Evolutionary conservation across 2,888 invertebrate species (phyloP).

Genomic region (Mesoligia furuncula): DNA sequence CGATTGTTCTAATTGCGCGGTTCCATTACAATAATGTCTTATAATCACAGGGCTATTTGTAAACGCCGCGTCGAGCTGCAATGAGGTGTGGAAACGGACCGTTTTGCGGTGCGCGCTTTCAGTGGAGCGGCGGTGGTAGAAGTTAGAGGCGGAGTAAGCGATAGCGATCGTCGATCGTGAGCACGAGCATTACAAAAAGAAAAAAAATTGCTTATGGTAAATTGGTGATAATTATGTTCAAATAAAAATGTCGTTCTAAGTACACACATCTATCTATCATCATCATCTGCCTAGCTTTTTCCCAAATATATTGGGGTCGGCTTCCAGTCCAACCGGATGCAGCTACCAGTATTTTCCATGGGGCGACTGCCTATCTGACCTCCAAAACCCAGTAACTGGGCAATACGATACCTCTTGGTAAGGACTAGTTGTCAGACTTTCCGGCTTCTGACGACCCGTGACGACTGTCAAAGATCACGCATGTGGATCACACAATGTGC

Average conservation of each 20-base stretch:
- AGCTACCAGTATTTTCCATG: neutral
- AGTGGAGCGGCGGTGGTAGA: slow-evolving; percentile 67
- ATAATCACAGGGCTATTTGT: slow-evolving; percentile 87
- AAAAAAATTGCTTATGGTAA: neutral
- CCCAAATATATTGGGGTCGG: too few relatives aligned
- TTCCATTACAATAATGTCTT: slow-evolving; percentile 86
- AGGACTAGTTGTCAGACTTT: too few relatives aligned
- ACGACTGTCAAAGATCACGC: too few relatives aligned
- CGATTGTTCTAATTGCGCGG: slow-evolving; percentile 85
- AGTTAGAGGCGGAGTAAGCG: slow-evolving; percentile 38
- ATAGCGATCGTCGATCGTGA: slow-evolving; percentile 6
- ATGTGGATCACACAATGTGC: too few relatives aligned
- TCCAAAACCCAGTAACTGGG: neutral
- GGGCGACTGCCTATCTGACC: neutral
- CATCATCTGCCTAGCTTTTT: too few relatives aligned
- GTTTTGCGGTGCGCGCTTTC: slow-evolving; percentile 84
- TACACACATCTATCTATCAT: neutral
- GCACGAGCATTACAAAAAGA: neutral
- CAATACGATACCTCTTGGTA: neutral
- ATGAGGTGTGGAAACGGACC: slow-evolving; percentile 88
- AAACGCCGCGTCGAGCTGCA: slow-evolving; percentile 82
- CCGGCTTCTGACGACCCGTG: too few relatives aligned
- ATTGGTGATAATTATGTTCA: neutral
- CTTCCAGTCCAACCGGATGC: neutral
- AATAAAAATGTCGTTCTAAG: neutral